Evolutionary conservation across 2,888 invertebrate species (phyloP), one percentile per base, ranked within the genome.

Genomic region (Philereme vetulata): DNA sequence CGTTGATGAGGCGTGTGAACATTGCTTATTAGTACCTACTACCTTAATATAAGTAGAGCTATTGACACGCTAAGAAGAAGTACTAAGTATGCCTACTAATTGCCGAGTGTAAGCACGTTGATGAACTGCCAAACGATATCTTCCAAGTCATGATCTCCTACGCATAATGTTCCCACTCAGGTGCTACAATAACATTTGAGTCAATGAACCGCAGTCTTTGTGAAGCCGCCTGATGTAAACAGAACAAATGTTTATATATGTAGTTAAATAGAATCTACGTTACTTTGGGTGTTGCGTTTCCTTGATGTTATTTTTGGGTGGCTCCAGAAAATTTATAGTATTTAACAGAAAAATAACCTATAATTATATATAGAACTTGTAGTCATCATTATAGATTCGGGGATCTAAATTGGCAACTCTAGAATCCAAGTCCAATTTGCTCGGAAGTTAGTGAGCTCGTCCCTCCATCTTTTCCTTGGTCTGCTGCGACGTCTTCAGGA

Each of bases 201-300:
- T 85, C 88, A 82, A 77, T 85, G 87, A 88, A 88, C 90, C 85
- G 71, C 83, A 82, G 74, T 78, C 86, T 88, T 87, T 89, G 87
- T 79, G 70, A 72, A 77, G 67, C 81, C 85, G 84, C 82, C 81
- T 36, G 42, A 60, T 66, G 72, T 86, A 85, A 85, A 86, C 82
- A 80, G 66, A 68, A 67, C 61, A 58, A 62, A 56, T 74, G 74
- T 77, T 78, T 75, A 72, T 73, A 70, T 70, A 70, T 70, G 70
- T 71, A 65, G 66, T 72, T 69, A 64, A 70, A 70, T 72, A 58
- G 57, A 63, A 66, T 55, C 53, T 2, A 52, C 51, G 63, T 67
- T 66, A 58, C 62, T 64, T 70, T 66, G 71, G 64, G 56, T 54
- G 60, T 52, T 53, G 45, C 9, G 47, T 57, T 56, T 65, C 62